Conservation (phyloP, 1,140 invertebrate species). For the Drosophila bipectinata region DNA sequence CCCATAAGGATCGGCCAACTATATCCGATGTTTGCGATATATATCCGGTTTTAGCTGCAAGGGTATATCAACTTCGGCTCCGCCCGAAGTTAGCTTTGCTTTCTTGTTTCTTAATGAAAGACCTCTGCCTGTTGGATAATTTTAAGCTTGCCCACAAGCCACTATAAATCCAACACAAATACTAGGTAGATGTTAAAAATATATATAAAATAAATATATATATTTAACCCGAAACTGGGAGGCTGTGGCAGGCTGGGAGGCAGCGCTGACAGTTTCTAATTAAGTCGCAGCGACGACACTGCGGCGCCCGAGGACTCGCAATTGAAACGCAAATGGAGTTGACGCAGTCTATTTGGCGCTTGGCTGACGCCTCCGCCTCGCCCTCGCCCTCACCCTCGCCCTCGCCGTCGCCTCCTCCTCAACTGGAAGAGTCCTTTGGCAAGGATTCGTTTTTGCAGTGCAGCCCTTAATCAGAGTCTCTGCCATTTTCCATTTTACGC, state of each 20-base stretch:
- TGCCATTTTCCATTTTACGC: conserved; percentile 74
- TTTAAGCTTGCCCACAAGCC: neutral
- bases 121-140: neutral
- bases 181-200: neutral
- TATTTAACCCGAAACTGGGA: too few species aligned
- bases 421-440: neutral
- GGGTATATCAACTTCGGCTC: too few species aligned
- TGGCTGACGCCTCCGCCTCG: conserved; percentile 36
- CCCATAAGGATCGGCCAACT: too few species aligned
- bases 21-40: too few species aligned
- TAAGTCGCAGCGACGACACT: conserved; percentile 48
- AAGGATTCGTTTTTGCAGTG: conserved; percentile 6
- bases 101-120: too few species aligned
- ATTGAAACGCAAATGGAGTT: conserved; percentile 49
- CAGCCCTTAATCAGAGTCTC: conserved; percentile 31
- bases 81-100: too few species aligned
- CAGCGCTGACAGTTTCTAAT: conserved; percentile 53
- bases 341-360: conserved; percentile 77
- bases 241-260: conserved; percentile 2
- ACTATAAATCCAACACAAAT: neutral
- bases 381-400: neutral
- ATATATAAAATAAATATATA: neutral
- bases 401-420: neutral
- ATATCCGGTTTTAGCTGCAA: too few species aligned
- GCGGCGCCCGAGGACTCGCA: conserved; percentile 32